phyloP scores from a whole-genome alignment of 1,140 invertebrate species.

The Dendroctonus valens region DNA sequence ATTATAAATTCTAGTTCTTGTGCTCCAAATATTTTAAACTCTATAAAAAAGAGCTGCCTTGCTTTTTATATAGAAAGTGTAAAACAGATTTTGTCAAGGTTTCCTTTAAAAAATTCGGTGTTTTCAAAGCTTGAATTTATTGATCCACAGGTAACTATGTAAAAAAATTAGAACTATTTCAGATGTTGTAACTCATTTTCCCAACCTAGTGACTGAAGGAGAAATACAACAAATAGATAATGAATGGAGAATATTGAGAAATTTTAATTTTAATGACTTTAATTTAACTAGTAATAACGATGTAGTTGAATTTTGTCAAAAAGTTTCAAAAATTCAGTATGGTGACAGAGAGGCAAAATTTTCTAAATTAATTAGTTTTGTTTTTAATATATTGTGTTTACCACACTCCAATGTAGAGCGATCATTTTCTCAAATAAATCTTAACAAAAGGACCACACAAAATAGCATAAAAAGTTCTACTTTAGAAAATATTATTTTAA shows the following conservation, averaged over 20 bases:
- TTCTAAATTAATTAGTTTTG: conserved; percentile 13
- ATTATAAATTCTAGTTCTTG: conserved; percentile 7
- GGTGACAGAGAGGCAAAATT: conserved; percentile 2
- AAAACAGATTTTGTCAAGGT: conserved; percentile 13
- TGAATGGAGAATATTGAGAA: conserved; percentile 5
- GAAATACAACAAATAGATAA: conserved; percentile 17
- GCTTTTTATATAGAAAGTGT: conserved; percentile 19
- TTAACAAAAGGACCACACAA: conserved; percentile 25
- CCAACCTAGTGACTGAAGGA: not conserved
- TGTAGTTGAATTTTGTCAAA: conserved; percentile 7
- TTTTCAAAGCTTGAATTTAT: conserved; percentile 9
- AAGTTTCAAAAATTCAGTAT: not conserved
- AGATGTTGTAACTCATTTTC: conserved; percentile 8
- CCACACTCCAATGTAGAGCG: conserved; percentile 22
- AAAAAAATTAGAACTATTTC: conserved; percentile 8
- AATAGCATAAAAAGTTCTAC: conserved; percentile 20
- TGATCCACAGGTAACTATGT: conserved; percentile 5
- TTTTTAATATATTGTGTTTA: conserved; percentile 17
- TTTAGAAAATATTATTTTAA: conserved; percentile 12
- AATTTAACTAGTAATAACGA: conserved; percentile 8
- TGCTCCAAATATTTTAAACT: conserved; percentile 1
- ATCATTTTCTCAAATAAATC: conserved; percentile 23
- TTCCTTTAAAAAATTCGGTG: conserved; percentile 11
- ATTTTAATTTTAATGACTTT: conserved; percentile 1
- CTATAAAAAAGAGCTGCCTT: conserved; percentile 10